Evolutionary conservation across 2,797 vertebrate genomes (phyloP), one percentile per base, ranked within the genome.

Genomic region (Hephaestus fuliginosus): DNA sequence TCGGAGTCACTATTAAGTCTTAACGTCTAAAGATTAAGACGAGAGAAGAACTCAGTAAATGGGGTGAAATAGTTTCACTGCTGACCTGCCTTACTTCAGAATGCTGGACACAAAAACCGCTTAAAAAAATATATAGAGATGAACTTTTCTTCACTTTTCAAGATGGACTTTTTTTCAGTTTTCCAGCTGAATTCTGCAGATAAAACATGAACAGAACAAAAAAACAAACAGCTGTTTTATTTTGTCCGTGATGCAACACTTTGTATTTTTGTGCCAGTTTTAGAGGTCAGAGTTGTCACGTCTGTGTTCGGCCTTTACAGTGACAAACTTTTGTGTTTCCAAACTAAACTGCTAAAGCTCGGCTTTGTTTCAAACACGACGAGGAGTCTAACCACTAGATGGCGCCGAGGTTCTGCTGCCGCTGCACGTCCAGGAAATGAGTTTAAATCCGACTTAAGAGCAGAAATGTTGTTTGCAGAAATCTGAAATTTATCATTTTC

Each of bases 181-280:
- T 15, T 9, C 3, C 33, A 2, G 58, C 14, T 20, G 53, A 57
- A 43, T n/a, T 72, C 62, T 68, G 55, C 48, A 70, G 17, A 36
- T 51, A 33, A 67, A 55, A 33, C 63, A 70, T 1, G 14, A 84
- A 30, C 28, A 43, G 17, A 60, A 30, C 8, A 30, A 53, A 46
- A 43, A 17, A 33, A 41, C 14, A 13, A 68, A 30, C 15, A 66
- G 57, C 65, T 36, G 48, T 67, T 46, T 63, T 66, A 28, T 55
- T 5, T n/a, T 65, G 63, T 81, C 69, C 74, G 75, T 87, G 78
- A 73, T 70, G 66, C 74, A 72, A 7, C 69, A 5, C 55, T 69
- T 65, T 64, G 78, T 87, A 25, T 81, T 73, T 65, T 51, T 81
- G 88, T 89, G 84, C 71, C 87, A 78, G 87, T 90, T 83, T 76